phyloP scores from a whole-genome alignment of 1,140 invertebrate genomes.

The Papilio machaon region DNA sequence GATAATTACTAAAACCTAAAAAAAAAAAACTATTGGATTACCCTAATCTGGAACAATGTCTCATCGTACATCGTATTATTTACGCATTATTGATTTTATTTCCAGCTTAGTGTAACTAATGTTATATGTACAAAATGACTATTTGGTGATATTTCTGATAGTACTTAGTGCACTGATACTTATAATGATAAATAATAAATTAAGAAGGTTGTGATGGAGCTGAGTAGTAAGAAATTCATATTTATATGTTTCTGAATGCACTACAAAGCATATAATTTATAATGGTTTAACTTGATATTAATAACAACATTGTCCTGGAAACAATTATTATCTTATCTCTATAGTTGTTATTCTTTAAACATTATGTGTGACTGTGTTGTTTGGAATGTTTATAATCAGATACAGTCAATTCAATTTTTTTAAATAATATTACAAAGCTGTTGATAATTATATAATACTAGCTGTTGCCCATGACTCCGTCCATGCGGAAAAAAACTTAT shows the following conservation, averaged over 20 bases:
- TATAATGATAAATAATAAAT: too few relatives aligned
- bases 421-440: background rate
- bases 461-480: too few relatives aligned
- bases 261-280: background rate
- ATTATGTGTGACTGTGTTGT: background rate
- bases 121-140: background rate
- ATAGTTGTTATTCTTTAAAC: background rate
- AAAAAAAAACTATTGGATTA: background rate
- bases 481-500: too few relatives aligned
- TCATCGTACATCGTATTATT: background rate
- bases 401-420: background rate
- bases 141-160: background rate
- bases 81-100: background rate
- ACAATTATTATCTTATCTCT: background rate
- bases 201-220: too few relatives aligned
- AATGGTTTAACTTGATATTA: background rate
- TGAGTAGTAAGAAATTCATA: too few relatives aligned
- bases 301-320: background rate
- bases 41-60: background rate
- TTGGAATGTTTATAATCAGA: background rate
- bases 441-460: background rate
- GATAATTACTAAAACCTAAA: background rate
- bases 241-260: too few relatives aligned
- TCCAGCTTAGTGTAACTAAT: background rate
- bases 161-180: background rate